These are phyloP conservation scores for Gymnodraco acuticeps DNA, from an alignment of 2,797 vertebrate genomes.

Conservation along the genomic window DNA sequence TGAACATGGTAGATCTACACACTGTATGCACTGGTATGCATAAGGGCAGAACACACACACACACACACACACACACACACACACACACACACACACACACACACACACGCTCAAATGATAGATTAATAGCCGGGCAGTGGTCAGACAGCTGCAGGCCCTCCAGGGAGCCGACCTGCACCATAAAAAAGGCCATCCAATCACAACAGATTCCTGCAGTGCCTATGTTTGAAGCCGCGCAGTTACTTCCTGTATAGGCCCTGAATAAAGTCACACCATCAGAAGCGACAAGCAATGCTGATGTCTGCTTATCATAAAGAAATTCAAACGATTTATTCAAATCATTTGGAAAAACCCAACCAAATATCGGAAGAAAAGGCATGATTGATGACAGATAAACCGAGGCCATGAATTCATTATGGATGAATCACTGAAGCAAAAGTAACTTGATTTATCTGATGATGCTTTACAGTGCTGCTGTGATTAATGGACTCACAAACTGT, in stretches of 20 bases:
- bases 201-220: conserved; percentile 46
- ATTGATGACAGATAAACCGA: conserved; percentile 59
- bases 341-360: conserved; percentile 14
- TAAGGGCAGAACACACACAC: neutral
- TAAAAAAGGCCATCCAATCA: conserved; percentile 51
- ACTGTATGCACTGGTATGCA: conserved; percentile 7
- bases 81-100: neutral
- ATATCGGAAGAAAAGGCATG: conserved; percentile 41
- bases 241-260: conserved; percentile 18
- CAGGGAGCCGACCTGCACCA: conserved; percentile 53
- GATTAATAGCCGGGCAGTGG: conserved; percentile 60
- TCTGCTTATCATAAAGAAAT: conserved; percentile 38
- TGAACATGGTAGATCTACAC: neutral
- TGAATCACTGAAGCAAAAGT: conserved; percentile 66
- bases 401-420: conserved; percentile 63
- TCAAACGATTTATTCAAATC: conserved; percentile 37
- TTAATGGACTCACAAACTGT: conserved; percentile 72
- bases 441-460: conserved; percentile 70
- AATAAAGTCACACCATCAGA: conserved; percentile 22
- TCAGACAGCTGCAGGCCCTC: conserved; percentile 50
- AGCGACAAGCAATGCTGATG: conserved; percentile 12
- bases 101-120: conserved; percentile 36
- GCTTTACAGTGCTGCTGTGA: conserved; percentile 60
- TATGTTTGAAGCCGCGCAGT: conserved; percentile 18
- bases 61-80: too few relatives aligned